Conservation (phyloP, 2,797 vertebrate species). For the Danio jaintianensis region DNA sequence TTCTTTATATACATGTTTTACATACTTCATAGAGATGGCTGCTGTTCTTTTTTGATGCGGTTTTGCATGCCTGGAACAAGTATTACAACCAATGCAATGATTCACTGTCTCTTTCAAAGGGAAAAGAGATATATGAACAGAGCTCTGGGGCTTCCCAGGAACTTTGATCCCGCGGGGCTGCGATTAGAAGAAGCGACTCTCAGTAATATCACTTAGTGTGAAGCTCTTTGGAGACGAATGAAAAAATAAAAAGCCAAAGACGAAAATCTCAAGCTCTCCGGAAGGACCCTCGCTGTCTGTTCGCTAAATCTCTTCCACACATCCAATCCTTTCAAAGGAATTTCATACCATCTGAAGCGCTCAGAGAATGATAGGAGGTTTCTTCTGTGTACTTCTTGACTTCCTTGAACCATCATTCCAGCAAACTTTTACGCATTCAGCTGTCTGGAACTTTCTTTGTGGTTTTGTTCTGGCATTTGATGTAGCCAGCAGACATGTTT, state of each 20-base stretch:
- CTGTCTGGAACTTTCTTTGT: not conserved
- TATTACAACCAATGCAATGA: constrained; percentile 30
- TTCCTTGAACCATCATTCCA: not conserved
- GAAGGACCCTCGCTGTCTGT: constrained; percentile 35
- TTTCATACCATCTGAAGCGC: constrained; percentile 29
- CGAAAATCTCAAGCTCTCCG: constrained; percentile 21
- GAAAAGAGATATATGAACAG: constrained; percentile 7
- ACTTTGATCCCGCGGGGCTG: constrained; percentile 38
- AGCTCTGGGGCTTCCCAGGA: constrained; percentile 21
- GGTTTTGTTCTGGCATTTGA: not conserved
- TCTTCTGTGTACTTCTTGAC: constrained; percentile 23
- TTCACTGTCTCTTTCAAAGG: constrained; percentile 18
- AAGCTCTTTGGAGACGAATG: constrained; percentile 25
- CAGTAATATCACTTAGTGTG: constrained; percentile 43
- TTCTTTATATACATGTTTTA: constrained; percentile 14
- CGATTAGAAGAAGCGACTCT: constrained; percentile 31
- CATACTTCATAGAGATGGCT: constrained; percentile 15
- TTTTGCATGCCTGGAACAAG: constrained; percentile 30
- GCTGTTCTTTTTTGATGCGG: constrained; percentile 1
- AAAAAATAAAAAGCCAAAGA: constrained; percentile 10
- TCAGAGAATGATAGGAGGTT: constrained; percentile 23
- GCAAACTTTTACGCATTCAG: not conserved
- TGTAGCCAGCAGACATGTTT: not conserved
- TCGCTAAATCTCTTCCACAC: constrained; percentile 40
- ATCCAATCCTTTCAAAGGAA: constrained; percentile 36